phyloP scores from a whole-genome alignment of 2,797 vertebrate genomes.

The Artibeus lituratus region DNA sequence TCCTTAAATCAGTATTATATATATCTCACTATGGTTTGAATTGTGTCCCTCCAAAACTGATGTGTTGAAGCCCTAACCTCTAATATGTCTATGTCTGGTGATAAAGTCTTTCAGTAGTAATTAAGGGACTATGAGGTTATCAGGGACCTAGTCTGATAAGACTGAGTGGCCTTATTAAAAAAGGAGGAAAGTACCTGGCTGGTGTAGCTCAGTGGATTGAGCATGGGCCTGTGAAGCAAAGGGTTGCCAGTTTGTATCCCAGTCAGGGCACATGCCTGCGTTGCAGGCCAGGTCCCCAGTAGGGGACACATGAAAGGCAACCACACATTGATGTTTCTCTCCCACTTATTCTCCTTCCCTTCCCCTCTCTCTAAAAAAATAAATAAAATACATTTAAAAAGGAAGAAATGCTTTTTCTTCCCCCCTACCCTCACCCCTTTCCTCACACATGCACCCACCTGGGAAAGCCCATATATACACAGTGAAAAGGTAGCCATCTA shows the following conservation, averaged over 20 bases:
- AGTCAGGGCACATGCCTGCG: too few relatives aligned
- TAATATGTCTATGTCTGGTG: neutral
- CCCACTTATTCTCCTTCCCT: too few relatives aligned
- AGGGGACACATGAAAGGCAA: too few relatives aligned
- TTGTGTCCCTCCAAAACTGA: neutral
- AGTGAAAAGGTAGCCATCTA: neutral
- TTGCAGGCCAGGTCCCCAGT: too few relatives aligned
- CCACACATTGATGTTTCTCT: too few relatives aligned
- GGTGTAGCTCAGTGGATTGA: too few relatives aligned
- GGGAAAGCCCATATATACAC: neutral
- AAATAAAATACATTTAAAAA: neutral
- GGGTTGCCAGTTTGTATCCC: too few relatives aligned
- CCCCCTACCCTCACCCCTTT: neutral
- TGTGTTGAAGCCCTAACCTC: neutral
- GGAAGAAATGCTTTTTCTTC: neutral
- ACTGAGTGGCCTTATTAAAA: neutral
- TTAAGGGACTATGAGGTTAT: neutral
- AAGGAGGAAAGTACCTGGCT: neutral
- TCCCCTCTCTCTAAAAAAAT: too few relatives aligned
- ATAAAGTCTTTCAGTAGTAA: neutral
- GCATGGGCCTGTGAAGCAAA: too few relatives aligned
- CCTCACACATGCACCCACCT: neutral
- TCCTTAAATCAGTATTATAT: neutral
- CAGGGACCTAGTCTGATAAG: neutral
- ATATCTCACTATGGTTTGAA: neutral